Conservation (phyloP, 2,797 vertebrate species). For the Dallia pectoralis region DNA sequence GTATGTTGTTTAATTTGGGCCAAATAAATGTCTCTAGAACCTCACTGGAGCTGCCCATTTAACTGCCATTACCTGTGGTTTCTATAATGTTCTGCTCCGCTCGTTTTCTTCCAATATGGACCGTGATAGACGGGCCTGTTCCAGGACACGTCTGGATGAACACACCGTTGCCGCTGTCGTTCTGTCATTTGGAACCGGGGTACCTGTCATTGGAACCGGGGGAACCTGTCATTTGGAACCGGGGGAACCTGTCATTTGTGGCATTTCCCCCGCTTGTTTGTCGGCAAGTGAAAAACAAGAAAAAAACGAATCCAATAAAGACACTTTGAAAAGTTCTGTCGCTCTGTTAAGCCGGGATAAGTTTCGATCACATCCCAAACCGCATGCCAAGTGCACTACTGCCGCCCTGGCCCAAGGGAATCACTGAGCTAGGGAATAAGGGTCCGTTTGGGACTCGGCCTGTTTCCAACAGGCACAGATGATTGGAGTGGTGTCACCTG, state of each 20-base stretch:
- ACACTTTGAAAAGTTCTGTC: slow-evolving; percentile 27
- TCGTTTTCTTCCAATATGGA: slow-evolving; percentile 23
- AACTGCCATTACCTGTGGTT: background rate
- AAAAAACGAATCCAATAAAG: background rate
- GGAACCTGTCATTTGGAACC: too few species aligned
- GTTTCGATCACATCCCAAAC: background rate
- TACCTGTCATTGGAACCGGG: slow-evolving; percentile 14
- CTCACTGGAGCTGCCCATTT: background rate
- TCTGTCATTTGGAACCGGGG: slow-evolving; percentile 54
- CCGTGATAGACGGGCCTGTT: slow-evolving; percentile 41
- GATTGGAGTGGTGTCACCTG: background rate
- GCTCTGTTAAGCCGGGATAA: background rate
- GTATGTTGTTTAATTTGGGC: slow-evolving; percentile 5
- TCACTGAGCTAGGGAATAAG: background rate
- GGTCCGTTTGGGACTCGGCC: background rate
- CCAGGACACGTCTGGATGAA: slow-evolving; percentile 46
- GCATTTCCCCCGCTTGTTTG: slow-evolving; percentile 40
- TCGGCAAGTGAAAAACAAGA: background rate
- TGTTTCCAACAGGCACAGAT: background rate
- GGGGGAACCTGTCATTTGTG: slow-evolving; percentile 25
- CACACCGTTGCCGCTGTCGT: slow-evolving; percentile 28
- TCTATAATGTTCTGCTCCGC: background rate
- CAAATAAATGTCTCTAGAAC: background rate
- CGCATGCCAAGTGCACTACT: too few species aligned
- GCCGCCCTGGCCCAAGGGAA: background rate